phyloP scores from a whole-genome alignment of 64 coral and sea anemone genomes.

The Exaiptasia diaphana region DNA sequence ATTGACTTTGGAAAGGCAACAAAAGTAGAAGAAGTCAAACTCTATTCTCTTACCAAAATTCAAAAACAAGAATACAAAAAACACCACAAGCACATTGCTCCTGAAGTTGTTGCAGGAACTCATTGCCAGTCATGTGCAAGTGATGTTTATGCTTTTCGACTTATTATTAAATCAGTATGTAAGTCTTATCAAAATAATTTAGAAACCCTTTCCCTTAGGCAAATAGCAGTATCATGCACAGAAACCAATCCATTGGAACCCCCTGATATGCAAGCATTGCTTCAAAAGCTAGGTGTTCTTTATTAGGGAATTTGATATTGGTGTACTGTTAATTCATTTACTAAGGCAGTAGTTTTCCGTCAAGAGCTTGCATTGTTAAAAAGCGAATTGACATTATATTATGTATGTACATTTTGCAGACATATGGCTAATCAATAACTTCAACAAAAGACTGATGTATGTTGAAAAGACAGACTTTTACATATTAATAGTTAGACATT shows the following conservation, averaged over 20 bases:
- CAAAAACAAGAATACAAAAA: conserved; percentile 38
- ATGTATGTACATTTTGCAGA: too few species aligned
- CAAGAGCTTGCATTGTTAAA: too few species aligned
- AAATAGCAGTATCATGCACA: neutral
- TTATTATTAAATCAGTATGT: neutral
- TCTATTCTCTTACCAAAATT: neutral
- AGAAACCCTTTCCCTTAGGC: neutral
- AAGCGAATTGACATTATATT: too few species aligned
- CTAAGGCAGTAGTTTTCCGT: too few species aligned
- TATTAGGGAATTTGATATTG: neutral
- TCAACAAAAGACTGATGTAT: too few species aligned
- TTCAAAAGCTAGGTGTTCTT: too few species aligned
- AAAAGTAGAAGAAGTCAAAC: conserved; percentile 10
- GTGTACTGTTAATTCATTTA: neutral
- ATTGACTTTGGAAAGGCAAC: conserved; percentile 36
- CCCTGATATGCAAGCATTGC: too few species aligned
- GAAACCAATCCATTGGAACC: neutral
- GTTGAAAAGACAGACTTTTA: too few species aligned
- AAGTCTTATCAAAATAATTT: neutral
- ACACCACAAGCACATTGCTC: conserved; percentile 50
- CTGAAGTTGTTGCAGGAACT: conserved; percentile 45
- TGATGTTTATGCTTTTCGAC: conserved; percentile 41
- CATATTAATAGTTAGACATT: too few species aligned
- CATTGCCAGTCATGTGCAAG: conserved; percentile 23
- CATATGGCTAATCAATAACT: too few species aligned